Evolutionary conservation across 1,140 invertebrate genomes (phyloP).

Genomic region (Pogonomyrmex californicus): DNA sequence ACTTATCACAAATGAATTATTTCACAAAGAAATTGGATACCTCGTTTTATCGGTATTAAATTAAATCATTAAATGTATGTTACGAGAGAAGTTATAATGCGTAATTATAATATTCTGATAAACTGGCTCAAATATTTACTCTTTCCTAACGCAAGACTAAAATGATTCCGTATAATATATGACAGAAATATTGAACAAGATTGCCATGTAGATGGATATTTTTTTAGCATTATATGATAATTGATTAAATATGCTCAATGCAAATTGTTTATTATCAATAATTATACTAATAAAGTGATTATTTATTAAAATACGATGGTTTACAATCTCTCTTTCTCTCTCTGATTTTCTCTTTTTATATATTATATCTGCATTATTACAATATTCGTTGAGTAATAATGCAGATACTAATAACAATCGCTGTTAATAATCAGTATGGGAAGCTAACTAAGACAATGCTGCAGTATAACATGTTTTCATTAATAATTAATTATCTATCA

Average conservation of each 20-base stretch:
- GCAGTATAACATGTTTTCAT: slow-evolving; percentile 8
- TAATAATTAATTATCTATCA: slow-evolving; percentile 14
- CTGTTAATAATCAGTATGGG: slow-evolving; percentile 24
- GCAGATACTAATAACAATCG: slow-evolving; percentile 34
- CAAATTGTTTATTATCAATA: slow-evolving; percentile 29
- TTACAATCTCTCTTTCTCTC: slow-evolving; percentile 11
- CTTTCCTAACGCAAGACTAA: neutral
- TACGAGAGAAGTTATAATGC: neutral
- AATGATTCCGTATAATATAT: slow-evolving; percentile 5
- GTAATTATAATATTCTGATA: neutral
- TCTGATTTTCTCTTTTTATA: slow-evolving; percentile 11
- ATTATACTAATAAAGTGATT: slow-evolving; percentile 38
- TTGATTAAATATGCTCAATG: slow-evolving; percentile 21
- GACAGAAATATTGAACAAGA: slow-evolving; percentile 5
- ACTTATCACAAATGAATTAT: neutral
- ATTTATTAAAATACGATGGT: slow-evolving; percentile 25
- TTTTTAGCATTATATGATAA: slow-evolving; percentile 26
- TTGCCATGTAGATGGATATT: neutral
- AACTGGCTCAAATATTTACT: neutral
- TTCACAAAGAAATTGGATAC: neutral
- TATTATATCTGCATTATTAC: neutral
- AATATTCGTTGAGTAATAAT: slow-evolving; percentile 19
- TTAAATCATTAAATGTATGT: neutral
- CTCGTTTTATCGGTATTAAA: neutral
- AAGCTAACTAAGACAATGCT: slow-evolving; percentile 43